Evolutionary conservation across 2,113 vertebrate species (phyloP).

Genomic region (Psilopsiagon aymara): DNA sequence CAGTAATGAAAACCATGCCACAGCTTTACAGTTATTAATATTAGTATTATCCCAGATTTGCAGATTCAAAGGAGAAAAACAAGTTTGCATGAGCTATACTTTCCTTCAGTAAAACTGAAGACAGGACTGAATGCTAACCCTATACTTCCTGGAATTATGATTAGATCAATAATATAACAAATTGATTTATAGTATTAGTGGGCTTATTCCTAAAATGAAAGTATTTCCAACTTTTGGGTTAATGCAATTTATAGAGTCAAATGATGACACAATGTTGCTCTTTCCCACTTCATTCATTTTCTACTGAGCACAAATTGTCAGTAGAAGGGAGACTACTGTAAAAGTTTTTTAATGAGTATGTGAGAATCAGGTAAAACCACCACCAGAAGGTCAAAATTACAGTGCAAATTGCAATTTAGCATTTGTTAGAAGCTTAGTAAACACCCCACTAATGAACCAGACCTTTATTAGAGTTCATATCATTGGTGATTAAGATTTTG

Average conservation of each 20-base stretch:
- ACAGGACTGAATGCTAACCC: background rate
- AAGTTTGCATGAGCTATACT: accelerated
- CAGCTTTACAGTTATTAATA: background rate
- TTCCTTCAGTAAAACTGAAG: background rate
- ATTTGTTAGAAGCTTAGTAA: conserved; percentile 53
- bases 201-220: background rate
- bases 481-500: conserved; percentile 61
- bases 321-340: background rate
- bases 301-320: background rate
- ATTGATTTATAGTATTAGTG: background rate
- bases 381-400: conserved; percentile 48
- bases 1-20: background rate
- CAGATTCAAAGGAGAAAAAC: background rate
- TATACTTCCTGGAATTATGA: background rate
- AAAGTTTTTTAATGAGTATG: background rate
- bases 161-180: background rate
- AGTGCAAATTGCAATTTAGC: conserved; percentile 29
- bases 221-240: background rate
- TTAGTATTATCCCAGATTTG: background rate
- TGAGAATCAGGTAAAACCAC: background rate
- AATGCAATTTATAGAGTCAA: background rate
- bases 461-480: conserved; percentile 61
- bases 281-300: background rate
- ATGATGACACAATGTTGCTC: background rate
- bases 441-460: conserved; percentile 41